These are phyloP conservation scores for Alectoris magna DNA, from an alignment of 2,797 vertebrate genomes.

Conservation along the genomic window DNA sequence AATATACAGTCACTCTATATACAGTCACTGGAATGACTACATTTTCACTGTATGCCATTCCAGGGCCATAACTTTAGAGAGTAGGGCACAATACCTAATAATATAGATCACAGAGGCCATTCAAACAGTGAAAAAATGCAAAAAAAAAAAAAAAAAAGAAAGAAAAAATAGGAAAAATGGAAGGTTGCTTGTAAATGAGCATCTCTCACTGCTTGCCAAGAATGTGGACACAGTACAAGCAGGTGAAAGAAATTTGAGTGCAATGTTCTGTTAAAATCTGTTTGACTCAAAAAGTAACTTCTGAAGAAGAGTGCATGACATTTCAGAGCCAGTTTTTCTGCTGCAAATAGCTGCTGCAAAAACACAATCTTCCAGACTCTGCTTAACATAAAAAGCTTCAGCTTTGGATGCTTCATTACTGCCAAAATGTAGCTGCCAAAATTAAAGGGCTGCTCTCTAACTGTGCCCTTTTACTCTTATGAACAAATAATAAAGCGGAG, in stretches of 20 bases:
- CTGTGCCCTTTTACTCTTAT: not conserved
- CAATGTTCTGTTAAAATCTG: not conserved
- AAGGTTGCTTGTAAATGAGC: not conserved
- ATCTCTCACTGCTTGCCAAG: not conserved
- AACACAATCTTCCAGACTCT: not conserved
- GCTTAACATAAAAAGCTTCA: not conserved
- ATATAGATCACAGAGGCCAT: not conserved
- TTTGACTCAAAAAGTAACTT: conserved; percentile 4
- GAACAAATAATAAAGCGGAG: not conserved
- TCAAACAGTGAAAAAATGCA: not conserved
- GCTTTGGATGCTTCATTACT: not conserved
- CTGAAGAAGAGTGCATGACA: not conserved
- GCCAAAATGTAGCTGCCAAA: conserved; percentile 36
- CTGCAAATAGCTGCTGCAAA: not conserved
- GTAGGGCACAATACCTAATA: not conserved
- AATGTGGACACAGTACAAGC: not conserved
- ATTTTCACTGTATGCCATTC: not conserved
- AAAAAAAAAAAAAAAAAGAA: not conserved
- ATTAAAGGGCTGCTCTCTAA: conserved; percentile 21
- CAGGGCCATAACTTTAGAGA: not conserved
- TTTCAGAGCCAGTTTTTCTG: conserved; percentile 12
- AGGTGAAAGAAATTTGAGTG: not conserved
- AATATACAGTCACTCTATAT: not conserved
- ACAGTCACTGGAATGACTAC: not conserved
- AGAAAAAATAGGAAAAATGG: not conserved